Evolutionary conservation across 2,888 invertebrate genomes (phyloP).

Genomic region (Neoitamus cyanurus): DNA sequence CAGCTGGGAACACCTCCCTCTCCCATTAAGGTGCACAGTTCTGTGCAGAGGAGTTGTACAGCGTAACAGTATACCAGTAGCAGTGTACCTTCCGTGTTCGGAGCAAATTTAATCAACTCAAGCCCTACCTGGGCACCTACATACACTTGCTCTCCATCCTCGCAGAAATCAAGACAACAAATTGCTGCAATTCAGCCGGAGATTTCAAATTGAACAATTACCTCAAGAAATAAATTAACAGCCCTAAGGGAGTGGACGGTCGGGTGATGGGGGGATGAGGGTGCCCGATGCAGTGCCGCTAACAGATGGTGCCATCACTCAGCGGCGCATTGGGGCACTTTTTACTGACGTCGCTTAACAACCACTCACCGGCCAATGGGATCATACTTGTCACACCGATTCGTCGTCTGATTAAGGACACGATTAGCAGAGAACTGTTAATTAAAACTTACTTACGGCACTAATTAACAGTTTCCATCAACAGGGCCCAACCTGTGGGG

Average conservation of each 20-base stretch:
- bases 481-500: neutral
- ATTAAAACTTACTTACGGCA: conserved; percentile 42
- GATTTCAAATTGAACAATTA: conserved; percentile 28
- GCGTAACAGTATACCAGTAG: neutral
- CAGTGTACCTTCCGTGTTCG: neutral
- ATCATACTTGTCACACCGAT: conserved; percentile 27
- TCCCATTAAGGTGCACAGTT: neutral
- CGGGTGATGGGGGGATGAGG: neutral
- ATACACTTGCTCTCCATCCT: neutral
- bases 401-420: conserved; percentile 9
- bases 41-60: neutral
- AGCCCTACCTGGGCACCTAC: neutral
- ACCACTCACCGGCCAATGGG: conserved; percentile 2
- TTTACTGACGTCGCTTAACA: neutral
- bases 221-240: conserved; percentile 19
- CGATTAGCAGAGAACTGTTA: conserved; percentile 28
- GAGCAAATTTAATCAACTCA: neutral
- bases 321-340: neutral
- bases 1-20: neutral
- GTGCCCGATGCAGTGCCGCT: neutral
- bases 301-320: neutral
- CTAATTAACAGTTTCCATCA: conserved; percentile 43
- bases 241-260: neutral
- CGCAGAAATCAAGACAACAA: neutral
- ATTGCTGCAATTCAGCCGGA: conserved; percentile 10